Evolutionary conservation across 2,888 invertebrate genomes (phyloP), one percentile per base, ranked within the genome.

Genomic region (Drosophila diplacantha): DNA sequence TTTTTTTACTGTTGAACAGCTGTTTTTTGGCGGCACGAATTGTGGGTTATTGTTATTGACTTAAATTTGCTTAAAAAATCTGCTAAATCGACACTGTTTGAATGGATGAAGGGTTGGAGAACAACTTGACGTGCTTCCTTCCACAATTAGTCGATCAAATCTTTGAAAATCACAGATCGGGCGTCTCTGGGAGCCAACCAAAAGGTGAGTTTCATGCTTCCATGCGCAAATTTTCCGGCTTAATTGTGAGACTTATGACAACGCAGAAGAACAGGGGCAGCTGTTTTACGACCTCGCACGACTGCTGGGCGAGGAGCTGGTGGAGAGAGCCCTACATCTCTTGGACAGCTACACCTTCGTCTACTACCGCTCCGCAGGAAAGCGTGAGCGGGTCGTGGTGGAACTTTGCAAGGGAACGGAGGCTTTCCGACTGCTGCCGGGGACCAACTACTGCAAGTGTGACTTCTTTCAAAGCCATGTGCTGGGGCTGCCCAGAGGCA

Each of bases 371-470:
- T 2, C 24, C 3, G 43, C 43, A 31, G 22, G 18, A 34, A 24
- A 39, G 5, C 29, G 4, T 3, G 8, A 16, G 6, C 29, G 18
- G 12, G 41, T 63, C 9, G 60, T 62, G 12, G 60, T 62, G n/a
- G 61, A 61, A 24, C 22, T 61, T 5, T 18, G 34, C 20, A 61
- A 61, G n/a, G 61, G 63, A 41, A 35, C 41, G 5, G 31, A 43
- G 16, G 51, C 31, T 29, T 62, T 38, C 11, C 61, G 64, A 9
- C 9, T 62, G 14, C 9, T 93, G 73, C 91, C 92, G 0, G 86
- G 90, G 24, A 87, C 92, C 9, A 94, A 93, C 82, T 94, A 90
- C 82, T 94, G 94, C 67, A 90, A 91, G 9, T 94, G 94, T 74
- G 87, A 81, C n/a, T 90, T 91, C 2, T 94, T 93, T 71, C 88